phyloP scores from a whole-genome alignment of 1,140 invertebrate genomes.

The Nautilus pompilius region DNA sequence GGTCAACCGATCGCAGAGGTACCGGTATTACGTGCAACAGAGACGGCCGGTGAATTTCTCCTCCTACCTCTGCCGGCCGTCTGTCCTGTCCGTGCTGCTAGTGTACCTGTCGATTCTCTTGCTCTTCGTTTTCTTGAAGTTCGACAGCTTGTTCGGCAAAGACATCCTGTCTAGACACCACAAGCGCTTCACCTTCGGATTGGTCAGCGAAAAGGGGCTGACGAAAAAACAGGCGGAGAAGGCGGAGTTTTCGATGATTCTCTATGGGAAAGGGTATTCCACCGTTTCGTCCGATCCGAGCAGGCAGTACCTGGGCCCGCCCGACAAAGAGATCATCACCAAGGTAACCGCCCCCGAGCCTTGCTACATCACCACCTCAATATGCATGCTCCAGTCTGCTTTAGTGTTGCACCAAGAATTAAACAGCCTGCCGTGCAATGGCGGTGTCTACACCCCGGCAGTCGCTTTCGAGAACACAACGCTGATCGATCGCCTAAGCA shows the following conservation, averaged over 20 bases:
- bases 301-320: constrained; percentile 63
- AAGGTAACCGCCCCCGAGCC: constrained; percentile 67
- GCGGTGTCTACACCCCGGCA: constrained; percentile 64
- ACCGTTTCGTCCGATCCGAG: constrained; percentile 63
- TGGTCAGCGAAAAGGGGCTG: constrained; percentile 68
- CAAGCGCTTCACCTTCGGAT: constrained; percentile 69
- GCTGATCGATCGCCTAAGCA: constrained; percentile 63
- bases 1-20: constrained; percentile 71
- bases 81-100: constrained; percentile 51
- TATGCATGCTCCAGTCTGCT: constrained; percentile 69
- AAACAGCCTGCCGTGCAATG: constrained; percentile 59
- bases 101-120: constrained; percentile 62
- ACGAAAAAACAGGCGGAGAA: constrained; percentile 63
- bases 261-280: constrained; percentile 76
- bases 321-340: constrained; percentile 68
- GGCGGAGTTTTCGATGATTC: constrained; percentile 65
- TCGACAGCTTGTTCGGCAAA: constrained; percentile 63
- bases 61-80: constrained; percentile 50
- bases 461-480: constrained; percentile 65
- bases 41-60: constrained; percentile 62
- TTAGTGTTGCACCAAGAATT: constrained; percentile 73
- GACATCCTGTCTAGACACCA: constrained; percentile 71
- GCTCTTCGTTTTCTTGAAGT: constrained; percentile 67
- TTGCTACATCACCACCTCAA: constrained; percentile 79
- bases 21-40: constrained; percentile 68